Percentiles rank a stretch among this genome's conserved stretches.
Conservation (phyloP, 2,888 invertebrate species). For the Stramonita haemastoma region DNA sequence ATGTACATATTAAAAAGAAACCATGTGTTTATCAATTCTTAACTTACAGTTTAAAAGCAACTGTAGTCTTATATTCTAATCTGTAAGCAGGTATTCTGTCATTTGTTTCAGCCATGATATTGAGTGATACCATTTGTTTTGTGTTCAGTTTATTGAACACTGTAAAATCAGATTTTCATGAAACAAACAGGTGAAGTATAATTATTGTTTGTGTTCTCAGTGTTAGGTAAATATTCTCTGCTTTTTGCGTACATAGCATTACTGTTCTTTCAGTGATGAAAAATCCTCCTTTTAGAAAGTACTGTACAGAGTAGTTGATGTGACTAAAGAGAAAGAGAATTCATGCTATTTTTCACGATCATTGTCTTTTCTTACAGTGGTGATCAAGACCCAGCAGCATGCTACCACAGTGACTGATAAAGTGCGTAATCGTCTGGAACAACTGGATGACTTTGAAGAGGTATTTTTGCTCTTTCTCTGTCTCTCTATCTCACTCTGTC, state of each 20-base stretch:
- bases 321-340: not conserved
- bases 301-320: not conserved
- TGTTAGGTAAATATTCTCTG: not conserved
- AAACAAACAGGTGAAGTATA: not conserved
- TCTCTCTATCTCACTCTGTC: not conserved
- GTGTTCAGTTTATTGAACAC: no score
- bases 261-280: not conserved
- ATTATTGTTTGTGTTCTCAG: not conserved
- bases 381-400: conserved; percentile 85
- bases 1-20: no score
- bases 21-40: no score
- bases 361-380: conserved; percentile 79
- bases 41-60: no score
- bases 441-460: conserved; percentile 96
- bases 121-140: no score
- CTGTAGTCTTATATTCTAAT: no score
- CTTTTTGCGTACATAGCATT: not conserved
- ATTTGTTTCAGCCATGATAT: no score
- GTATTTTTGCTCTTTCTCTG: conserved; percentile 45
- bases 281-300: not conserved
- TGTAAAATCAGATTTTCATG: no score
- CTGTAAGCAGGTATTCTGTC: no score
- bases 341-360: not conserved
- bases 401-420: conserved; percentile 85
- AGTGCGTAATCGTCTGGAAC: conserved; percentile 91